Percentiles rank a stretch among this genome's conserved stretches.
phyloP scores from a whole-genome alignment of 2,888 invertebrate genomes.

The Serripes groenlandicus region DNA sequence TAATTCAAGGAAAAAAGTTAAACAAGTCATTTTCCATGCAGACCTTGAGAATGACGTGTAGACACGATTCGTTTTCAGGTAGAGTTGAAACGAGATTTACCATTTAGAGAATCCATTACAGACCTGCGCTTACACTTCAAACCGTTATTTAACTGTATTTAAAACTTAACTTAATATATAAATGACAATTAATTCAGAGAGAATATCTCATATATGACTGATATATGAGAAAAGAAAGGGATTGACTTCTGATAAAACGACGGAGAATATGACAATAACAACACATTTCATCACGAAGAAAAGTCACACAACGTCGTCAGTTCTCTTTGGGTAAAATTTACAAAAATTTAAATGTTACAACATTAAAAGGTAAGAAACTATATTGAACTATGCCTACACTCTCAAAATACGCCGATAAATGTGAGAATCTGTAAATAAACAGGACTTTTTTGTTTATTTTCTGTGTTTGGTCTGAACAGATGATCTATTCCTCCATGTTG shows the following conservation, averaged over 20 bases:
- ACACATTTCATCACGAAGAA: slow-evolving; percentile 7
- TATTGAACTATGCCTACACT: slow-evolving; percentile 36
- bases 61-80: too few species aligned
- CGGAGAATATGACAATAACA: slow-evolving; percentile 1
- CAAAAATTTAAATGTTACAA: neutral
- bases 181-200: too few species aligned
- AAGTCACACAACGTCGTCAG: neutral
- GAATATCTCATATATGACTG: neutral
- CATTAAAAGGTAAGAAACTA: neutral
- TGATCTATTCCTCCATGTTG: slow-evolving; percentile 52
- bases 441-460: slow-evolving; percentile 23
- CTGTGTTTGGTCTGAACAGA: slow-evolving; percentile 63
- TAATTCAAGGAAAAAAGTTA: too few species aligned
- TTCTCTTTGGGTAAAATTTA: neutral
- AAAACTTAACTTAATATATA: too few species aligned
- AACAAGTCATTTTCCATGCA: too few species aligned
- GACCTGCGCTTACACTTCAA: neutral
- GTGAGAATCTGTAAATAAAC: neutral
- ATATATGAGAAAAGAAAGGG: neutral
- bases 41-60: too few species aligned
- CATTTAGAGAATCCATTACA: neutral
- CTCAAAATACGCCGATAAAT: slow-evolving; percentile 36
- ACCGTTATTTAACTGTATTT: neutral
- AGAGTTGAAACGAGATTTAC: too few species aligned
- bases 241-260: neutral